These are phyloP conservation scores for Labeo catla DNA, from an alignment of 2,113 vertebrate genomes.

Conservation along the genomic window DNA sequence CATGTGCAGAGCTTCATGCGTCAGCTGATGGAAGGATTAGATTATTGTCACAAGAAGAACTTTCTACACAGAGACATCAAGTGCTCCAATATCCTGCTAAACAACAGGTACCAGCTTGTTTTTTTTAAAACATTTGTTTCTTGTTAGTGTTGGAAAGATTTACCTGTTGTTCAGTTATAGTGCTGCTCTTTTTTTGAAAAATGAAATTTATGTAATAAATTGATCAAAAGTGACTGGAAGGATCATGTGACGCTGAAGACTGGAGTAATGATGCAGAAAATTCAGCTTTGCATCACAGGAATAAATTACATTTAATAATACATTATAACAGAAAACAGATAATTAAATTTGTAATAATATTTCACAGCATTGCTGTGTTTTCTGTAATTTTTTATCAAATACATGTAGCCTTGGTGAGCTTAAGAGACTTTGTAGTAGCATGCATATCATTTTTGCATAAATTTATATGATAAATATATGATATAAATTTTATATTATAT, in stretches of 20 bases:
- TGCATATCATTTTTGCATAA: not conserved
- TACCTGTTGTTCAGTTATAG: not conserved
- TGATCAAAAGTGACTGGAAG: no score
- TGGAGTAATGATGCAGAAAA: not conserved
- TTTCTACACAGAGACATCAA: conserved; percentile 98
- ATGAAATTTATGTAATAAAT: no score
- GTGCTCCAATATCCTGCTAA: conserved; percentile 97
- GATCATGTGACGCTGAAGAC: not conserved
- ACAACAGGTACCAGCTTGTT: conserved; percentile 85
- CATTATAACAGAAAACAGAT: not conserved
- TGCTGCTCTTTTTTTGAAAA: not conserved
- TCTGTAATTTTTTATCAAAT: not conserved
- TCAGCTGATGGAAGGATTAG: conserved; percentile 97
- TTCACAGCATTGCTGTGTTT: not conserved
- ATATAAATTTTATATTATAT: no score
- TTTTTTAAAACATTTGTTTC: not conserved
- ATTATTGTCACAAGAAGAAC: conserved; percentile 99
- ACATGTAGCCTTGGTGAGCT: not conserved
- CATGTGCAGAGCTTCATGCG: conserved; percentile 98
- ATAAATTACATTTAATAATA: not conserved
- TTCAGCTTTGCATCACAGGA: not conserved
- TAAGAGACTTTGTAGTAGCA: not conserved
- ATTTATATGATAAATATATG: no score
- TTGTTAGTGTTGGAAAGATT: not conserved
- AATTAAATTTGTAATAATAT: not conserved